Evolutionary conservation across 2,888 invertebrate genomes (phyloP).

Genomic region (Rhogogaster chlorosoma): DNA sequence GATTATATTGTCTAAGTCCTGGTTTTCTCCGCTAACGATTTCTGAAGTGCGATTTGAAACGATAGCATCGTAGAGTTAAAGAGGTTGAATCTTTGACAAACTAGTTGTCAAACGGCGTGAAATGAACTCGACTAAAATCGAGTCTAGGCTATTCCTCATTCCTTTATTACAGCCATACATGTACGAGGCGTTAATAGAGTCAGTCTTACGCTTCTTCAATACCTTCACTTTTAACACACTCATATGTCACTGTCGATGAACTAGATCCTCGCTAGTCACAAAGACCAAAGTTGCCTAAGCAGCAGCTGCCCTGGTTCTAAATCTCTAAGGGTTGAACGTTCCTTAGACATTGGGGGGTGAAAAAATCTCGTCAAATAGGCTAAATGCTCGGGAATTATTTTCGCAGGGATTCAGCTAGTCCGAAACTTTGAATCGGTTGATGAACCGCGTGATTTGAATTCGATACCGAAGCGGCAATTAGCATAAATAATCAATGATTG

Average conservation of each 20-base stretch:
- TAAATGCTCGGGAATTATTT: neutral
- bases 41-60: neutral
- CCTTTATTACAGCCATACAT: neutral
- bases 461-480: neutral
- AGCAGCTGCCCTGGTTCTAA: neutral
- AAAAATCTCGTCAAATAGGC: neutral
- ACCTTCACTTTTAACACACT: neutral
- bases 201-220: neutral
- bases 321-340: neutral
- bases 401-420: neutral
- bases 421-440: neutral
- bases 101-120: constrained; percentile 18
- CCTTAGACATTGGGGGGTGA: neutral
- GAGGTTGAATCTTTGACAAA: constrained; percentile 3
- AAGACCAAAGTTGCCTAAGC: neutral
- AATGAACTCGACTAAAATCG: constrained; percentile 1
- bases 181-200: constrained; percentile 1
- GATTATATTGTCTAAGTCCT: neutral
- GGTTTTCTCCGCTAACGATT: neutral
- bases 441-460: neutral
- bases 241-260: neutral
- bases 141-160: constrained; percentile 15
- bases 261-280: constrained; percentile 1
- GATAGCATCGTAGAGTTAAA: neutral
- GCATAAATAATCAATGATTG: neutral